These are phyloP conservation scores for Mythimna ferrago DNA, from an alignment of 2,888 invertebrate genomes.

Conservation along the genomic window DNA sequence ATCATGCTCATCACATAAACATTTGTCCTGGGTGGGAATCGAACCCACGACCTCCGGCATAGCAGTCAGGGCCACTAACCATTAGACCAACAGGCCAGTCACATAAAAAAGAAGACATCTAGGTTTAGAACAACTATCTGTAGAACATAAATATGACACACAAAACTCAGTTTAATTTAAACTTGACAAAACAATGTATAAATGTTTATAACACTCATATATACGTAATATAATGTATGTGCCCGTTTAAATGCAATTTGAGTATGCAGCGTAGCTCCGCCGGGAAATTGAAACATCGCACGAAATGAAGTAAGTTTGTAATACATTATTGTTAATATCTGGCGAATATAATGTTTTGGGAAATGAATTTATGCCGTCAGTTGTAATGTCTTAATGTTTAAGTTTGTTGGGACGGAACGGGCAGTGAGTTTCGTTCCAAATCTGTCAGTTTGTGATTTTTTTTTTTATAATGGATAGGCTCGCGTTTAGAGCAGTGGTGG, in stretches of 20 bases:
- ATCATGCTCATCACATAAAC: too few relatives aligned
- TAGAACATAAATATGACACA: neutral
- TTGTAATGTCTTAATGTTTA: conserved; percentile 25
- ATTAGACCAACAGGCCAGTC: too few relatives aligned
- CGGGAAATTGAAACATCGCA: conserved; percentile 52
- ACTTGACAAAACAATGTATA: conserved; percentile 28
- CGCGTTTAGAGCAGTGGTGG: too few relatives aligned
- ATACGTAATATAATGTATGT: conserved; percentile 19
- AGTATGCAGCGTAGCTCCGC: conserved; percentile 22
- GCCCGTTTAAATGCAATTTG: conserved; percentile 52
- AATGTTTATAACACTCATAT: conserved; percentile 12
- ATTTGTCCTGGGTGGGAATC: too few relatives aligned
- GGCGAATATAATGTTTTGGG: conserved; percentile 20
- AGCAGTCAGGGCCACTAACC: too few relatives aligned
- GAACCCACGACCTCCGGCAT: too few relatives aligned
- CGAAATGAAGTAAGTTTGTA: conserved; percentile 48
- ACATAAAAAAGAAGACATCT: too few relatives aligned
- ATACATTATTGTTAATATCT: conserved; percentile 50
- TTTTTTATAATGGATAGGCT: too few relatives aligned
- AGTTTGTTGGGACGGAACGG: conserved; percentile 10
- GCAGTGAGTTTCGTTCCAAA: neutral
- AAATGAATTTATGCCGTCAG: conserved; percentile 25
- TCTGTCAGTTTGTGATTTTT: neutral
- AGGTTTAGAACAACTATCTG: neutral
- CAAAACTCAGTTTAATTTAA: conserved; percentile 2